phyloP scores from a whole-genome alignment of 2,797 vertebrate species.

The Clarias platycephalus region DNA sequence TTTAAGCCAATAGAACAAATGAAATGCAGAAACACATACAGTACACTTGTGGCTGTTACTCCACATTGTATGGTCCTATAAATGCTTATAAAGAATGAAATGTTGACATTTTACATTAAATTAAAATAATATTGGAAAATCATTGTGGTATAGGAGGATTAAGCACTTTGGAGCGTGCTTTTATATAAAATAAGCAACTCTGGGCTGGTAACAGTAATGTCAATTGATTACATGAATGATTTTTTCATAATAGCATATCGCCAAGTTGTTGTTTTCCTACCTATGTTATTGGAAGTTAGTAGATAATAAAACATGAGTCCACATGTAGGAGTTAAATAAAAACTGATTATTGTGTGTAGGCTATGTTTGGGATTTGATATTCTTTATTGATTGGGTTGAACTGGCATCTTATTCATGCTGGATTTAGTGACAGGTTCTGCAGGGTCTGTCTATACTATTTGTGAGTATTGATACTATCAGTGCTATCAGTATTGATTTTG shows the following conservation, averaged over 20 bases:
- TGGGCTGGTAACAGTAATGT: neutral
- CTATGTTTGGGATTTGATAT: neutral
- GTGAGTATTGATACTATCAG: neutral
- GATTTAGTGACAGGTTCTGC: neutral
- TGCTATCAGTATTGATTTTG: neutral
- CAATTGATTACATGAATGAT: neutral
- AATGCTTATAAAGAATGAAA: neutral
- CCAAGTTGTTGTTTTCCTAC: neutral
- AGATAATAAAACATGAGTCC: neutral
- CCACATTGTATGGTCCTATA: neutral
- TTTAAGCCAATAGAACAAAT: neutral
- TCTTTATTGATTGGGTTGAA: neutral
- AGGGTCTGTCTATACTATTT: neutral
- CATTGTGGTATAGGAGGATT: neutral
- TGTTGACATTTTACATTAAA: neutral
- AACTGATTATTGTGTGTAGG: neutral
- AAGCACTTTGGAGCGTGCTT: neutral
- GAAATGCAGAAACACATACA: neutral
- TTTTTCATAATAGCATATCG: neutral
- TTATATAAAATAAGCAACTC: neutral
- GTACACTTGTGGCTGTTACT: neutral
- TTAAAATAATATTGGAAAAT: neutral
- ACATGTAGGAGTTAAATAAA: neutral
- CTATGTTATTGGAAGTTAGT: neutral
- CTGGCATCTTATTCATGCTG: neutral